Evolutionary conservation across 2,113 vertebrate genomes (phyloP), one percentile per base, ranked within the genome.

Genomic region (Apeltes quadracus): DNA sequence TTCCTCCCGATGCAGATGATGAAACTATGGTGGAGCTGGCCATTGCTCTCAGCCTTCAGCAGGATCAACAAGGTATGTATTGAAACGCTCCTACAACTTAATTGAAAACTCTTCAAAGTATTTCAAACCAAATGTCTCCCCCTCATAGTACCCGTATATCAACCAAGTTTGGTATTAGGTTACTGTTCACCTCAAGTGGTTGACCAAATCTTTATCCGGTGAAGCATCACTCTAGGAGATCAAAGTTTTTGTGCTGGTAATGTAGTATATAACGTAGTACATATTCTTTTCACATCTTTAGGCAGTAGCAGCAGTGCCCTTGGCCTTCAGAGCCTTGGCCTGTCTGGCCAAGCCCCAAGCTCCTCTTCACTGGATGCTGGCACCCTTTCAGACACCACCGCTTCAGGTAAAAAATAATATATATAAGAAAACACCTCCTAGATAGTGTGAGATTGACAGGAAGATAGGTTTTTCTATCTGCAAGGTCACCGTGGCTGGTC

Each of bases 21-120:
- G 98, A 99, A 92, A 99, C 98, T 46, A 99, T 99, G 98, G 98
- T 99, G 76, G 98, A 99, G 65, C 84, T 99, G 63, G 98, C 98
- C 48, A 99, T 99, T 39, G 98, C 98, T 22, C 93, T 99, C 61
- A 99, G 98, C 90, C 94, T 99, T 56, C 98, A 99, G 72, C 98
- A 99, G 76, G 97, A 99, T 84, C 98, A 98, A 73, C 98, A 99
- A 95, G 97, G 98, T 98, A 79, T 92, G 87, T 38, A 61, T 61
- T 50, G 22, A 61, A 70, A 39, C 16, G 6, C 55, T 59, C n/a
- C 32, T 38, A n/a, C 18, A 48, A 25, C 54, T 32, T 13, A 69
- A 43, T 44, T 29, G 27, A 54, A 53, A 67, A 41, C 5, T 27
- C 16, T 38, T 22, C 34, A 32, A 55, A 56, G 53, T 39, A 38